Evolutionary conservation across 2,113 vertebrate species (phyloP).

Genomic region (Dendropsophus ebraccatus): DNA sequence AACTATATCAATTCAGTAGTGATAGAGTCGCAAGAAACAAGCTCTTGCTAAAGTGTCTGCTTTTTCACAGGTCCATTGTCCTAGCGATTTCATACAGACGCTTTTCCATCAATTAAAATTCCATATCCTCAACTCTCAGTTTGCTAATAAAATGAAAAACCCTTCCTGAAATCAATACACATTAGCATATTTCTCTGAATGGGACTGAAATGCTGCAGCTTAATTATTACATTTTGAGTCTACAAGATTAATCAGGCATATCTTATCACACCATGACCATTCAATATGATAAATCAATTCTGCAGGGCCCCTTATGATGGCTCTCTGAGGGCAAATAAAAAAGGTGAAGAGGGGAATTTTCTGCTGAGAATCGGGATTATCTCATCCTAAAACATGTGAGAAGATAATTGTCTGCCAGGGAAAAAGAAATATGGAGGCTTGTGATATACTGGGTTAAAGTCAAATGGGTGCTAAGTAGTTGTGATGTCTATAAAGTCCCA

Average conservation of each 20-base stretch:
- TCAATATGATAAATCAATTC: slow-evolving; percentile 54
- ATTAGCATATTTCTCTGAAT: slow-evolving; percentile 51
- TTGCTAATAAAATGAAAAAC: slow-evolving; percentile 55
- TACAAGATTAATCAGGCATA: slow-evolving; percentile 57
- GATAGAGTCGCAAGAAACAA: slow-evolving; percentile 26
- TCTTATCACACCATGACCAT: slow-evolving; percentile 51
- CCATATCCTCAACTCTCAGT: slow-evolving; percentile 34
- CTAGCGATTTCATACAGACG: slow-evolving; percentile 17
- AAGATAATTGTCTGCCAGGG: slow-evolving; percentile 53
- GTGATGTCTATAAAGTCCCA: slow-evolving; percentile 21
- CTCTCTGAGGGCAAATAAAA: slow-evolving; percentile 56
- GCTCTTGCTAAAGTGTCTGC: slow-evolving; percentile 29
- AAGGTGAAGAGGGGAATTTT: slow-evolving; percentile 53
- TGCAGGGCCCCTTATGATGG: slow-evolving; percentile 42
- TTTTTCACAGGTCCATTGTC: slow-evolving; percentile 10
- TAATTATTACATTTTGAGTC: slow-evolving; percentile 57
- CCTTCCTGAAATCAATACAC: slow-evolving; percentile 51
- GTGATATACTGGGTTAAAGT: slow-evolving; percentile 31
- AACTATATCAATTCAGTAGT: slow-evolving; percentile 15
- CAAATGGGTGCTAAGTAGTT: slow-evolving; percentile 27
- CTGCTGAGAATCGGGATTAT: slow-evolving; percentile 53
- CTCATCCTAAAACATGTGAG: slow-evolving; percentile 45
- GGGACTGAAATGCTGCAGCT: slow-evolving; percentile 34
- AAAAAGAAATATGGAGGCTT: slow-evolving; percentile 22
- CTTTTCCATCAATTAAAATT: slow-evolving; percentile 56